phyloP scores from a whole-genome alignment of 2,797 vertebrate species.

The Melanotaenia maccullochi region DNA sequence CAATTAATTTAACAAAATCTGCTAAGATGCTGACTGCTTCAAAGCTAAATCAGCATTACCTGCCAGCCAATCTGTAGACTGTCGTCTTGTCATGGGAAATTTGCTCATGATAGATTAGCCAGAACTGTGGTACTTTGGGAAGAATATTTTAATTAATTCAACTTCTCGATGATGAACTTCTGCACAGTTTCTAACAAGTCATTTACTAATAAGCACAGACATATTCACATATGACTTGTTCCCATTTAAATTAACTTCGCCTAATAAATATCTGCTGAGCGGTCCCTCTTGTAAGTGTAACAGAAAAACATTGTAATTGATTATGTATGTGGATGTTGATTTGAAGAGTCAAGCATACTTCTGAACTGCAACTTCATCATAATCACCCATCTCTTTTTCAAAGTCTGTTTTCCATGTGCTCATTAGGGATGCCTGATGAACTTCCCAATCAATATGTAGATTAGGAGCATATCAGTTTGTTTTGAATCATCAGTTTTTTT shows the following conservation, averaged over 20 bases:
- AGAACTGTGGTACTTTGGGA: background rate
- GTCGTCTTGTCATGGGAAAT: background rate
- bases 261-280: conserved; percentile 58
- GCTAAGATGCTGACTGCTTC: background rate
- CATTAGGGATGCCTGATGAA: conserved; percentile 82
- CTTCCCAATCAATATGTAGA: conserved; percentile 85
- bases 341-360: conserved; percentile 60
- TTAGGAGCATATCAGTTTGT: conserved; percentile 77
- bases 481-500: conserved; percentile 57
- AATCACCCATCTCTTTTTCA: conserved; percentile 74
- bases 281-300: conserved; percentile 34
- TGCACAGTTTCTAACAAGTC: background rate
- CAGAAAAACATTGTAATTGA: conserved; percentile 68
- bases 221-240: conserved; percentile 15
- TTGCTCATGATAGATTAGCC: background rate
- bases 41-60: background rate
- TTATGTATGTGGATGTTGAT: conserved; percentile 64
- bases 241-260: conserved; percentile 32
- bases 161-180: background rate
- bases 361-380: conserved; percentile 73
- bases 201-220: background rate
- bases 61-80: background rate
- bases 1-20: background rate
- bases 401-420: conserved; percentile 59
- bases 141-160: background rate